Evolutionary conservation across 2,888 invertebrate genomes (phyloP).

Genomic region (Drosophila incognita): DNA sequence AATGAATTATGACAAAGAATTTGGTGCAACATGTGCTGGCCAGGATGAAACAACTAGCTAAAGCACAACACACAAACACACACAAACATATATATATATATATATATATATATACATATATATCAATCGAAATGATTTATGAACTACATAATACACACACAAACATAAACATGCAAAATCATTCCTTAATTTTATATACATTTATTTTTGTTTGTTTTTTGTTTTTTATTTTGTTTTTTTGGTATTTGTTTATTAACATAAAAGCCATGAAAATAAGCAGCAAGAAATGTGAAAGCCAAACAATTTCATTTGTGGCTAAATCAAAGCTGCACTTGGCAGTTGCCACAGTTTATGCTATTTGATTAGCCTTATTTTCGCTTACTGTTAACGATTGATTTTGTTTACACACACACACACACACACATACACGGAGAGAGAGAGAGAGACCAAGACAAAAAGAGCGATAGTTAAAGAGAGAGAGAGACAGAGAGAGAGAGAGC

Average conservation of each 20-base stretch:
- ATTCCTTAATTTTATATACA: background rate
- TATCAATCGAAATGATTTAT: background rate
- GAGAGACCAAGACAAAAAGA: constrained; percentile 2
- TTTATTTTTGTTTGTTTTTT: background rate
- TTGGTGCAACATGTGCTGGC: constrained; percentile 41
- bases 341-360: constrained; percentile 15
- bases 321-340: constrained; percentile 37
- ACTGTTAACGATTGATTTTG: constrained; percentile 36
- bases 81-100: background rate
- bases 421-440: background rate
- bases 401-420: constrained; percentile 28
- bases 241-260: constrained; percentile 8
- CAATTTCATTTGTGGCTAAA: constrained; percentile 13
- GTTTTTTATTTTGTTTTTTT: background rate
- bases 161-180: constrained; percentile 21
- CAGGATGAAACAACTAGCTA: constrained; percentile 30
- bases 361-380: constrained; percentile 23
- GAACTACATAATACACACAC: constrained; percentile 3
- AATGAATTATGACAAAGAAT: constrained; percentile 49
- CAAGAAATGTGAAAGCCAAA: background rate
- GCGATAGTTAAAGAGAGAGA: background rate
- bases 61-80: constrained; percentile 25
- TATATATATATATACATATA: no score
- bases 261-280: constrained; percentile 29
- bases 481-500: background rate